phyloP scores from a whole-genome alignment of 2,888 invertebrate genomes.

The Campopleginae sp. region DNA sequence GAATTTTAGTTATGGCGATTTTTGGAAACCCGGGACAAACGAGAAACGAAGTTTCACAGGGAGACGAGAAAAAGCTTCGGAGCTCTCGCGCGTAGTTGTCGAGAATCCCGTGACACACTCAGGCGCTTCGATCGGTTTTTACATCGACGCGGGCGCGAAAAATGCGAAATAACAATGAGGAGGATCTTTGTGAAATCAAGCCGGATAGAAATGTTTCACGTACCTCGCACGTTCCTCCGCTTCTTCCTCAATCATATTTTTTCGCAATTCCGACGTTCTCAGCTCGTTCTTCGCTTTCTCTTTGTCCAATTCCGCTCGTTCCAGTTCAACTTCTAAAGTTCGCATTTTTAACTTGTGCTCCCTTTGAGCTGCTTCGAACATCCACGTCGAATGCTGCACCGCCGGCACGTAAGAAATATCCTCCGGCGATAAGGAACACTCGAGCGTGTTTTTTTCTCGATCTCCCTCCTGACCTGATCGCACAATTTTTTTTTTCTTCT shows the following conservation, averaged over 20 bases:
- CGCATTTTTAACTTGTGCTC: conserved; percentile 77
- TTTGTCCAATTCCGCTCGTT: conserved; percentile 77
- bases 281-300: conserved; percentile 76
- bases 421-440: conserved; percentile 39
- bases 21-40: conserved; percentile 28
- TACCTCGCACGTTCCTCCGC: conserved; percentile 75
- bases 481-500: background rate
- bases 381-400: conserved; percentile 67
- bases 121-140: conserved; percentile 10
- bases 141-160: conserved; percentile 3
- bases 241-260: conserved; percentile 72
- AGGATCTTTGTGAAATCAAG: background rate
- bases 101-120: background rate
- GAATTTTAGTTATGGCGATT: conserved; percentile 56
- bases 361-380: conserved; percentile 71
- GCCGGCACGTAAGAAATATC: conserved; percentile 31
- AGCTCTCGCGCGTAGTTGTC: background rate
- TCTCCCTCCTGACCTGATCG: conserved; percentile 36
- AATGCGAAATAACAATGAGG: conserved; percentile 2
- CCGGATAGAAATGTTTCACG: background rate
- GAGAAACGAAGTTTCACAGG: background rate
- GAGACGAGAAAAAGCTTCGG: background rate
- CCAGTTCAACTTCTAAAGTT: conserved; percentile 75
- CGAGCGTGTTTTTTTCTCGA: conserved; percentile 44
- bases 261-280: conserved; percentile 76